Conservation (phyloP, 92 coral and sea anemone species). For the Porites rus region DNA sequence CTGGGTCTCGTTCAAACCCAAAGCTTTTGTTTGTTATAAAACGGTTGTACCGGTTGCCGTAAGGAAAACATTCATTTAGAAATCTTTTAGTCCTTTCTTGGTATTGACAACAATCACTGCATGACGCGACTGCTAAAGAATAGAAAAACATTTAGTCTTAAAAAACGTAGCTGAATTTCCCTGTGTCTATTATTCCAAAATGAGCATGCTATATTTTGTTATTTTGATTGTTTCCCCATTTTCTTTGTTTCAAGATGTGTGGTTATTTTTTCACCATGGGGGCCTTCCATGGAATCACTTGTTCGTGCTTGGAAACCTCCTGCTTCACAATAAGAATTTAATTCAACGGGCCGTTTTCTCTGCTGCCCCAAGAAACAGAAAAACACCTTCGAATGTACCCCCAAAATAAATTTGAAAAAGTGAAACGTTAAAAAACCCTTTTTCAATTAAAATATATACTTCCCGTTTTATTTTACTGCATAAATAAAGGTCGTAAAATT, state of each 20-base stretch:
- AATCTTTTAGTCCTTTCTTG: slow-evolving; percentile 33
- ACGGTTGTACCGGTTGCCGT: slow-evolving; percentile 57
- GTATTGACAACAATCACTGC: slow-evolving; percentile 44
- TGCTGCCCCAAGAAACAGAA: neutral
- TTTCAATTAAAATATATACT: slow-evolving; percentile 1
- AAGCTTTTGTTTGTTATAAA: slow-evolving; percentile 60
- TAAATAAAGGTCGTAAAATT: neutral
- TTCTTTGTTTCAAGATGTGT: slow-evolving; percentile 38
- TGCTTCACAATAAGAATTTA: slow-evolving; percentile 35
- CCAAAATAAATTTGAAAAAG: slow-evolving; percentile 8
- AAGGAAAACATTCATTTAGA: slow-evolving; percentile 40
- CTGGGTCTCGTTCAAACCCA: slow-evolving; percentile 50
- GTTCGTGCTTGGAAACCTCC: slow-evolving; percentile 27
- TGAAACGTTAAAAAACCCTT: neutral
- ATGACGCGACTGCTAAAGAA: slow-evolving; percentile 26
- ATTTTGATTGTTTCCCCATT: slow-evolving; percentile 47
- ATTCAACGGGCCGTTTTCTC: no score
- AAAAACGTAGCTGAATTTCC: slow-evolving; percentile 36
- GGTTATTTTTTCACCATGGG: slow-evolving; percentile 29
- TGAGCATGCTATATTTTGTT: slow-evolving; percentile 52
- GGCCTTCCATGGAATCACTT: slow-evolving; percentile 24
- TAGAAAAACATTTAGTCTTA: slow-evolving; percentile 27
- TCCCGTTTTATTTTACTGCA: neutral
- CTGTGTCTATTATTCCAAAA: slow-evolving; percentile 16
- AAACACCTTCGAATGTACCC: slow-evolving; percentile 22